Base-by-base conservation (phyloP, 2,888 invertebrate genomes). In the Bedellia somnulentella region DNA sequence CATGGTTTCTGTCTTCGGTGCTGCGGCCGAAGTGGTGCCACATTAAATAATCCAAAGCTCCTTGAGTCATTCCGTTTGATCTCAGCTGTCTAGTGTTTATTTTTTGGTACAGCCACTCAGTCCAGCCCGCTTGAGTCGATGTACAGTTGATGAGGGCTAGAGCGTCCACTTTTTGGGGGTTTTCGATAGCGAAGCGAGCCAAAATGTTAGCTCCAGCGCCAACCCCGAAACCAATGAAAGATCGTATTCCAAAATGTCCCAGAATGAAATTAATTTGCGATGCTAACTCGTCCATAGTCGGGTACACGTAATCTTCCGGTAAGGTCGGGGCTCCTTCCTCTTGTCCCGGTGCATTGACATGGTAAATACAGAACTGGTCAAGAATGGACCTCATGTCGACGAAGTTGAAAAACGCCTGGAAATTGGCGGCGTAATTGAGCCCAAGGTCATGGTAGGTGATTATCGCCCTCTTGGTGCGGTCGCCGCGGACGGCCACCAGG, bases 31-130 rank as follows among this genome's bases (percentile, higher is more conserved):
- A 99, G 64, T 99, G 98, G 70, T 99, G 97, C 98, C 98, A 99
- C 90, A 99, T 93, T 40, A 99, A 79, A 57, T 99, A 99, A 52
- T 99, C 95, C 40, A 94, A 78, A 4, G 93, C 93, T 32, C 93
- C 87, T 56, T 93, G 92, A 30, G 93, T 93, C 92, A 93, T 92
- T 30, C 93, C 93, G 53, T 87, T 90, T 13, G 89, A 86, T 42
- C 90, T 82, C 40, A 94, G 78, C 68, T 93, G 88, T 43, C 92
- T 81, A 6, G 91, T 87, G 60, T 94, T 94, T 49, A 97, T 82
- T 78, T 98, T 99, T 73, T 99, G 97, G 61, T 98, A 98, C 24
- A 95, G 93, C 98, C 98, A 99, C 66, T 99, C 99, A 39, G 96
- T 92, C 99, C 99, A 99, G 10, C 98, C 96, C 10, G 96, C 89